Evolutionary conservation across 1,140 invertebrate genomes (phyloP).

Genomic region (Dendroctonus ponderosae): DNA sequence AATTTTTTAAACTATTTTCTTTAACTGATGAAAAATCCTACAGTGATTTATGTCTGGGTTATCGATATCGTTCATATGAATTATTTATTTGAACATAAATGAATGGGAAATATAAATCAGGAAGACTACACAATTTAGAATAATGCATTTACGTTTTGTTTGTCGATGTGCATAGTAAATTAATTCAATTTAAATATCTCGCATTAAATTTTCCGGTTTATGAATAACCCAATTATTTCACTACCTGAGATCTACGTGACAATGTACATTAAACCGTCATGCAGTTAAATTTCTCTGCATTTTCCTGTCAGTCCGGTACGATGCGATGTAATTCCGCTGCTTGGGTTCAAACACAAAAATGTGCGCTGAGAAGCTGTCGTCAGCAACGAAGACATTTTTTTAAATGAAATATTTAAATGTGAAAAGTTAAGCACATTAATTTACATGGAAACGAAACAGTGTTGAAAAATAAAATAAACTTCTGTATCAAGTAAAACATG

Average conservation of each 20-base stretch:
- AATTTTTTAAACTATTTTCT: too few relatives aligned
- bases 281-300: constrained; percentile 1
- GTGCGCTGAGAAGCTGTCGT: not conserved
- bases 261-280: constrained; percentile 4
- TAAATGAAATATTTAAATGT: not conserved
- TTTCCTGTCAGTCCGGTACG: not conserved
- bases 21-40: too few relatives aligned
- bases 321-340: not conserved
- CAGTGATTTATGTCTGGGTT: too few relatives aligned
- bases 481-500: too few relatives aligned
- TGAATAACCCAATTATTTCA: not conserved
- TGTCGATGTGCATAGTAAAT: not conserved
- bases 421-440: too few relatives aligned
- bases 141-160: not conserved
- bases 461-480: too few relatives aligned
- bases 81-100: constrained; percentile 1
- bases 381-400: not conserved
- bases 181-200: not conserved
- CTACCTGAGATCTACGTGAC: constrained; percentile 6
- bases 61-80: too few relatives aligned
- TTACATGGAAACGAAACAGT: too few relatives aligned
- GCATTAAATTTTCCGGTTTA: constrained; percentile 1
- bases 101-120: too few relatives aligned
- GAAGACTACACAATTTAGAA: too few relatives aligned
- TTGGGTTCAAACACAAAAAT: not conserved